phyloP scores from a whole-genome alignment of 2,888 invertebrate species.

The Agonopterix arenella region DNA sequence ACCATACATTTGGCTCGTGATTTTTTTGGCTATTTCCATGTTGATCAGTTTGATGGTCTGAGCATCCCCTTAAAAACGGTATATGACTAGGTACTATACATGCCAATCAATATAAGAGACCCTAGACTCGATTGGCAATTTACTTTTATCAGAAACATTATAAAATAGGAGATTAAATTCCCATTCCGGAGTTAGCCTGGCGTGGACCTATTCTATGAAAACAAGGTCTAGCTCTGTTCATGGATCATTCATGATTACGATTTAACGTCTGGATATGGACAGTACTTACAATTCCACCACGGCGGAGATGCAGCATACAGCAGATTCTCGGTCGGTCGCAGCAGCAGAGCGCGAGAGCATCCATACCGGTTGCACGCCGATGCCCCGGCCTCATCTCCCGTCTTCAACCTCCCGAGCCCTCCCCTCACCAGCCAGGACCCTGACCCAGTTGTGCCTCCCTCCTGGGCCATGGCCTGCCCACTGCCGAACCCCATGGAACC shows the following conservation, averaged over 20 bases:
- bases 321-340: slow-evolving; percentile 55
- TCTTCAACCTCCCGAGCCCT: slow-evolving; percentile 38
- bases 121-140: too few species aligned
- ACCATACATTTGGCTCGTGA: too few species aligned
- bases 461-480: slow-evolving; percentile 46
- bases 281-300: slow-evolving; percentile 61
- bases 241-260: background rate
- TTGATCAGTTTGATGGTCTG: too few species aligned
- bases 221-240: background rate
- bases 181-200: too few species aligned
- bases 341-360: slow-evolving; percentile 49
- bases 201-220: too few species aligned
- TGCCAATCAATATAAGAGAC: too few species aligned
- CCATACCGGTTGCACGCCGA: slow-evolving; percentile 66
- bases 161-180: too few species aligned
- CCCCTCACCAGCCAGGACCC: slow-evolving; percentile 46
- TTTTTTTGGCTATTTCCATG: too few species aligned
- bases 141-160: too few species aligned
- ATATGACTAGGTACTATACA: too few species aligned
- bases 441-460: slow-evolving; percentile 19
- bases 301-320: slow-evolving; percentile 51
- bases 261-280: too few species aligned
- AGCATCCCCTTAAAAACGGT: too few species aligned
- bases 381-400: slow-evolving; percentile 62
- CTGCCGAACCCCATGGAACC: slow-evolving; percentile 58